A percentile compares a stretch with the other conserved stretches of the same genome.
Evolutionary conservation across 2,888 invertebrate genomes (phyloP).

Genomic region (Drosophila meridiana): DNA sequence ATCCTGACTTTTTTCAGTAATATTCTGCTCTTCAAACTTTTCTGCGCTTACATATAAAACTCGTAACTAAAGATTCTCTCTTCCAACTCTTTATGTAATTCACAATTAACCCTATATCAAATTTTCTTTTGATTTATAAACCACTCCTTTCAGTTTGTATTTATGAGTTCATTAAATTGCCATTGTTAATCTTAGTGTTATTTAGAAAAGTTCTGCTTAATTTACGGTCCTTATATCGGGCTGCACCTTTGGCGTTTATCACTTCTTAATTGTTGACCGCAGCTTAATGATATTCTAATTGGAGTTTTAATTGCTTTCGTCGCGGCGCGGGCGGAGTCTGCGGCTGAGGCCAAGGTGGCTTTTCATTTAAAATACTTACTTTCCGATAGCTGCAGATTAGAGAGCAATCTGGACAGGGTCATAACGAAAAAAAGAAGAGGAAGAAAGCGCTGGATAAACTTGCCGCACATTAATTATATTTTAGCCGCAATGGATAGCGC

Average conservation of each 20-base stretch:
- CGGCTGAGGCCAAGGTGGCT: slow-evolving; percentile 10
- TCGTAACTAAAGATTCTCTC: background rate
- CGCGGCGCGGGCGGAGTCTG: slow-evolving; percentile 9
- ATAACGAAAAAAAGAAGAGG: slow-evolving; percentile 8
- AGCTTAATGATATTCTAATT: slow-evolving; percentile 68
- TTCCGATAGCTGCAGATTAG: slow-evolving; percentile 60
- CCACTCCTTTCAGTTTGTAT: background rate
- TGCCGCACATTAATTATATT: slow-evolving; percentile 70
- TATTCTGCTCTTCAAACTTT: no score
- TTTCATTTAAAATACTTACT: slow-evolving; percentile 47
- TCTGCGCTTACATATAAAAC: no score
- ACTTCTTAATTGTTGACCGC: slow-evolving; percentile 53
- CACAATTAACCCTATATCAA: background rate
- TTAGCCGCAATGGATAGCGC: slow-evolving; percentile 53
- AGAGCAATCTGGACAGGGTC: slow-evolving; percentile 27
- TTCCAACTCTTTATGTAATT: background rate
- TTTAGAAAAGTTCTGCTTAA: slow-evolving; percentile 29
- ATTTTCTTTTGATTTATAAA: slow-evolving; percentile 12
- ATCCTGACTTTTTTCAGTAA: no score
- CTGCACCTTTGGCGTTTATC: slow-evolving; percentile 53
- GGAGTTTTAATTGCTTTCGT: slow-evolving; percentile 72
- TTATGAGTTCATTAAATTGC: slow-evolving; percentile 23
- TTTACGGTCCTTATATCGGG: slow-evolving; percentile 41
- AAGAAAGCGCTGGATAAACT: slow-evolving; percentile 52
- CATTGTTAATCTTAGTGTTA: slow-evolving; percentile 21